Evolutionary conservation across 92 coral and sea anemone genomes (phyloP).

Genomic region (Bergia sp.): DNA sequence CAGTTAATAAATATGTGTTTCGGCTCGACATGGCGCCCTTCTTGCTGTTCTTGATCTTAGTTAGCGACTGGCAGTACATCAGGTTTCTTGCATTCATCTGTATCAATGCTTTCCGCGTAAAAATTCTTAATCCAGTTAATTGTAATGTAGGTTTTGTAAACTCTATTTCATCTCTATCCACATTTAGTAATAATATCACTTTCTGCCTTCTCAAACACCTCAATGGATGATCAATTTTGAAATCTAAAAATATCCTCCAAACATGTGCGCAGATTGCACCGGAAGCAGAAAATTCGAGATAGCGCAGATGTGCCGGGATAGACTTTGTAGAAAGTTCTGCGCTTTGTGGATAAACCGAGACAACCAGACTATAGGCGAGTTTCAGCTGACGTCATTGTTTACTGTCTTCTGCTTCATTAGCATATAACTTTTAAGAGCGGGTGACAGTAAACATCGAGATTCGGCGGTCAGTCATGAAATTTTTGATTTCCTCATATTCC

Average conservation of each 20-base stretch:
- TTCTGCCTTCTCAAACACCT: slow-evolving; percentile 1
- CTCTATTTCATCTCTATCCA: not conserved
- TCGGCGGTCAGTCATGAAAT: not conserved
- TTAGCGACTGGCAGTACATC: not conserved
- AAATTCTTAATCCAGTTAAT: not conserved
- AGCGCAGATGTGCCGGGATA: not conserved
- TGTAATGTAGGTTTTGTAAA: not conserved
- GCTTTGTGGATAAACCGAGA: slow-evolving; percentile 15
- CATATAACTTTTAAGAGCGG: slow-evolving; percentile 17
- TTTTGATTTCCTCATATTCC: not conserved
- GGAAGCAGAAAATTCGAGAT: not conserved
- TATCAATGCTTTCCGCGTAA: not conserved
- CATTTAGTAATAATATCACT: not conserved
- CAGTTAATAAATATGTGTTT: not conserved
- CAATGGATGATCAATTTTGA: not conserved
- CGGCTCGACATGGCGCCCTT: not conserved
- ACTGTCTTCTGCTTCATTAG: slow-evolving; percentile 15
- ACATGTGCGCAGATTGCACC: slow-evolving; percentile 8
- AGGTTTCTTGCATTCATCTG: too few relatives aligned
- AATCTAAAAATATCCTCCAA: too few relatives aligned
- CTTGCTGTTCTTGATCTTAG: not conserved
- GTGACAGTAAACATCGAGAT: slow-evolving; percentile 4
- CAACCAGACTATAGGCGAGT: slow-evolving; percentile 19
- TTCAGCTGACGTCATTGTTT: slow-evolving; percentile 18
- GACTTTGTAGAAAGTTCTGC: not conserved